Evolutionary conservation across 92 coral and sea anemone genomes (phyloP).

Genomic region (Actinostola sp.): DNA sequence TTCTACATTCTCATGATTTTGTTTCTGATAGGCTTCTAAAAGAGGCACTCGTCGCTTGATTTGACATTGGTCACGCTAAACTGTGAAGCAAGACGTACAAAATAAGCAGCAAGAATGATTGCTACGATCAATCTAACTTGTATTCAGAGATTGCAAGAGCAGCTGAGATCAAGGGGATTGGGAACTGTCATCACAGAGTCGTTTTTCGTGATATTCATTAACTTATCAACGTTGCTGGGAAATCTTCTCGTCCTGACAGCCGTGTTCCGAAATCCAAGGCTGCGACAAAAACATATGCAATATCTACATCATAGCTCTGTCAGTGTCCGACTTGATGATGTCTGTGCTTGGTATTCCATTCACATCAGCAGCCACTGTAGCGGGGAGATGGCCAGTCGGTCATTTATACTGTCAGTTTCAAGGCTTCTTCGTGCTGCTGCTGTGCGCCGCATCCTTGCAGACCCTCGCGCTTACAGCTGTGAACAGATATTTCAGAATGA

Average conservation of each 20-base stretch:
- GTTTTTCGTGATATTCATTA: slow-evolving; percentile 46
- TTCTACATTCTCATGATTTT: too few species aligned
- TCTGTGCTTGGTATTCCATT: slow-evolving; percentile 57
- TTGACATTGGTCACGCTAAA: too few species aligned
- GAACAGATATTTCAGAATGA: slow-evolving; percentile 59
- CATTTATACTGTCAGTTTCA: slow-evolving; percentile 56
- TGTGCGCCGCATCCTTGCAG: slow-evolving; percentile 58
- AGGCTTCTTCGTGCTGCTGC: slow-evolving; percentile 62
- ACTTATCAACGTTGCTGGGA: slow-evolving; percentile 52
- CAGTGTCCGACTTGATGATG: slow-evolving; percentile 66
- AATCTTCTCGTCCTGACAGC: slow-evolving; percentile 66
- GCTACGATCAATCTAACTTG: neutral
- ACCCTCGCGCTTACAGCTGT: slow-evolving; percentile 65
- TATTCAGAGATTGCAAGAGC: slow-evolving; percentile 25
- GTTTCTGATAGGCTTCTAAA: too few species aligned
- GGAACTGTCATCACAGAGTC: slow-evolving; percentile 37
- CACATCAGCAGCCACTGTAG: slow-evolving; percentile 35
- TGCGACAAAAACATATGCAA: slow-evolving; percentile 62
- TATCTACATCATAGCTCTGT: slow-evolving; percentile 61
- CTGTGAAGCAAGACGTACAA: too few species aligned
- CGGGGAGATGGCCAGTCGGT: slow-evolving; percentile 62
- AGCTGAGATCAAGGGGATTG: slow-evolving; percentile 27
- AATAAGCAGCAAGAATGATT: too few species aligned
- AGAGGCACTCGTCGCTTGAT: too few species aligned
- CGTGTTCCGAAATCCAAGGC: slow-evolving; percentile 46